A percentile compares a stretch with the other conserved stretches of the same genome.
phyloP scores from a whole-genome alignment of 2,888 invertebrate genomes.

The Mythimna ferrago region DNA sequence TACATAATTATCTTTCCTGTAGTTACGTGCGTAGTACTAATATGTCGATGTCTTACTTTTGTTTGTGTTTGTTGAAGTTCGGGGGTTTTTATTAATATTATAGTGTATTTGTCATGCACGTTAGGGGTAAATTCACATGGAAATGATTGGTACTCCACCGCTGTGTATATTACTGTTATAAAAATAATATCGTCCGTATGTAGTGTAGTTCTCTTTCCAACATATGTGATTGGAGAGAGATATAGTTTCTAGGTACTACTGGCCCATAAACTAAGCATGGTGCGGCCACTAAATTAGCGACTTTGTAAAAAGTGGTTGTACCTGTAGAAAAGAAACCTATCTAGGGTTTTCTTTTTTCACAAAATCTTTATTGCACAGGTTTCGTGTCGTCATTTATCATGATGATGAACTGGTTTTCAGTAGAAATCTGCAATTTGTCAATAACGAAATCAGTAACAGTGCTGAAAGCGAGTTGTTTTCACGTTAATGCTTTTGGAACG shows the following conservation, averaged over 20 bases:
- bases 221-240: constrained; percentile 49
- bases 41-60: background rate
- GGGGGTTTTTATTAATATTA: constrained; percentile 24
- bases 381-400: no score
- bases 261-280: constrained; percentile 37
- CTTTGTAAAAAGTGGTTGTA: background rate
- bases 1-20: background rate
- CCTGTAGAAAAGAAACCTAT: background rate
- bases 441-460: no score
- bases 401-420: no score
- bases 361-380: no score
- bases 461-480: no score
- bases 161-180: constrained; percentile 41
- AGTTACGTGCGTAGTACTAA: no score
- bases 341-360: background rate
- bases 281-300: constrained; percentile 50
- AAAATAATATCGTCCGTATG: constrained; percentile 55
- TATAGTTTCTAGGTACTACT: constrained; percentile 52
- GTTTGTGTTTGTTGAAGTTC: background rate
- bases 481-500: no score
- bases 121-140: constrained; percentile 47
- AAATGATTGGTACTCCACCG: constrained; percentile 44
- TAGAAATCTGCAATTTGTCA: no score
- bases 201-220: constrained; percentile 52
- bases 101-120: constrained; percentile 25